Conservation (phyloP, 2,113 vertebrate species). For the Sturnira hondurensis region DNA sequence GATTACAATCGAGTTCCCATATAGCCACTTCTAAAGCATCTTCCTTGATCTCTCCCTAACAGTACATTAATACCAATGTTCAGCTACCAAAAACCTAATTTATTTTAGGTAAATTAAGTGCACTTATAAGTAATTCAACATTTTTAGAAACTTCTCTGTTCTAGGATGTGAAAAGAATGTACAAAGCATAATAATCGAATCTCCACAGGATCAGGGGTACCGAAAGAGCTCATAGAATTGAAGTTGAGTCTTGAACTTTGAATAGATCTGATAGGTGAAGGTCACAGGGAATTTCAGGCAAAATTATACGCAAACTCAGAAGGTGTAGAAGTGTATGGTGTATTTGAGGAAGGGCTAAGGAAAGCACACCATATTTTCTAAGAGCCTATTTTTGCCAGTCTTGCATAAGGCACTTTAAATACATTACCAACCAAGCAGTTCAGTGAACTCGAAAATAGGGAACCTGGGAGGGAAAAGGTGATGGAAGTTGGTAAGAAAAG, state of each 20-base stretch:
- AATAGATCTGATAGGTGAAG: not conserved
- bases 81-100: conserved; percentile 8
- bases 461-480: not conserved
- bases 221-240: not conserved
- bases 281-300: not conserved
- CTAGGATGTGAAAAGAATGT: not conserved
- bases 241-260: not conserved
- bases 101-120: not conserved
- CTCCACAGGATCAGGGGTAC: not conserved
- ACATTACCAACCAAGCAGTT: conserved; percentile 1
- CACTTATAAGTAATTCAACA: not conserved
- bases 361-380: conserved; percentile 28
- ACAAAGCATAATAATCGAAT: not conserved
- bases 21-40: not conserved
- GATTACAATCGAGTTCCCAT: not conserved
- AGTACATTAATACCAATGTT: not conserved
- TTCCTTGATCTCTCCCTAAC: not conserved
- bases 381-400: conserved; percentile 32
- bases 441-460: conserved; percentile 60
- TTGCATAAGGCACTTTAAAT: not conserved
- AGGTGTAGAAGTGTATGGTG: not conserved
- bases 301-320: conserved; percentile 20
- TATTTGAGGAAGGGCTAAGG: not conserved
- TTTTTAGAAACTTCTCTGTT: conserved; percentile 25
- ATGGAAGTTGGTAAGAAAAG: not conserved